Conservation (phyloP, 2,113 vertebrate genomes). For the Scatophagus argus region DNA sequence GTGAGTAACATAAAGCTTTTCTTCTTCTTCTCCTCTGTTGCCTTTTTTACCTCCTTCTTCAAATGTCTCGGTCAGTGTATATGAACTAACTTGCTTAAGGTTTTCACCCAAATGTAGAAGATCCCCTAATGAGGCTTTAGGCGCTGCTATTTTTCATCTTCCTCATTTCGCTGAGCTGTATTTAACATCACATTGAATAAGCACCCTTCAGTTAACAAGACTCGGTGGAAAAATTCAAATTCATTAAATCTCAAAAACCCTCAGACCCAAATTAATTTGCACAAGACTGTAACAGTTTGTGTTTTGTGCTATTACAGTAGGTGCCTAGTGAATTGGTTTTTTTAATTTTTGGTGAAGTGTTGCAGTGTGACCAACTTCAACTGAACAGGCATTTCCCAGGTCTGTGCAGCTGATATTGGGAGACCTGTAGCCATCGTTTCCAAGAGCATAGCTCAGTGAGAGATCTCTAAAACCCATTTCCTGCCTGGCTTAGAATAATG, state of each 20-base stretch:
- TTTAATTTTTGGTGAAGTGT: slow-evolving; percentile 26
- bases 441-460: slow-evolving; percentile 60
- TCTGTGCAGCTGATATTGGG: slow-evolving; percentile 46
- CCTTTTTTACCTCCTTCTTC: neutral
- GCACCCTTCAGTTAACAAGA: slow-evolving; percentile 61
- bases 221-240: slow-evolving; percentile 47
- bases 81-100: slow-evolving; percentile 21
- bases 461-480: slow-evolving; percentile 72
- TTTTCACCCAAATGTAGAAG: slow-evolving; percentile 50
- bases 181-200: slow-evolving; percentile 60
- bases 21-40: neutral
- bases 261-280: slow-evolving; percentile 58
- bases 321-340: slow-evolving; percentile 14
- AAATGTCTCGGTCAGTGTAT: slow-evolving; percentile 11
- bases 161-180: slow-evolving; percentile 53
- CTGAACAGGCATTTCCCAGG: slow-evolving; percentile 41
- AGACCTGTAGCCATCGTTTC: slow-evolving; percentile 55
- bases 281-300: slow-evolving; percentile 36
- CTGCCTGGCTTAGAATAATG: slow-evolving; percentile 77
- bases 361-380: slow-evolving; percentile 32
- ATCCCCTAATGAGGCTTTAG: slow-evolving; percentile 60
- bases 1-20: neutral
- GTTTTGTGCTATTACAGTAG: slow-evolving; percentile 13
- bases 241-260: slow-evolving; percentile 58
- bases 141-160: slow-evolving; percentile 56